These are phyloP conservation scores for Dorcus hopei DNA, from an alignment of 2,888 invertebrate genomes.

Conservation along the genomic window DNA sequence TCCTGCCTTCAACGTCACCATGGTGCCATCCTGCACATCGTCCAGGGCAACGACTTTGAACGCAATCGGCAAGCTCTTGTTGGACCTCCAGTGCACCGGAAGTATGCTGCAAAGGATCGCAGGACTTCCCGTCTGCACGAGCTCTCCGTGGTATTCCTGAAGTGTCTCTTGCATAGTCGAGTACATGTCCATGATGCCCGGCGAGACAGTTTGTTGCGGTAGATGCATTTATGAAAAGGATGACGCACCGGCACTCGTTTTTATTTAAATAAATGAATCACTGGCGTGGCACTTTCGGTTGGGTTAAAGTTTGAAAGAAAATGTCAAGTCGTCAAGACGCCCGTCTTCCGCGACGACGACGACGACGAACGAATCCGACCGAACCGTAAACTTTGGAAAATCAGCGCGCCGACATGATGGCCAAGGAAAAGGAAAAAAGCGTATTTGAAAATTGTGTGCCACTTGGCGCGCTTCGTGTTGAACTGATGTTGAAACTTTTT, in stretches of 20 bases:
- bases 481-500: slow-evolving; percentile 45
- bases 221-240: slow-evolving; percentile 61
- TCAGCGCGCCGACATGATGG: slow-evolving; percentile 1
- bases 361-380: slow-evolving; percentile 31
- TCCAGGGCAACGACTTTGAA: slow-evolving; percentile 95
- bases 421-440: background rate
- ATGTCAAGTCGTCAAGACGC: slow-evolving; percentile 40
- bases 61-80: slow-evolving; percentile 93
- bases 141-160: slow-evolving; percentile 87
- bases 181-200: slow-evolving; percentile 72
- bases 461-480: slow-evolving; percentile 28
- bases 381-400: slow-evolving; percentile 11
- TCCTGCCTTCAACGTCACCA: slow-evolving; percentile 91
- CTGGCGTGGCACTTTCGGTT: slow-evolving; percentile 8
- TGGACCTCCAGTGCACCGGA: slow-evolving; percentile 95
- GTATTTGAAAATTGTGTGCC: slow-evolving; percentile 20
- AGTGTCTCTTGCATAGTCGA: slow-evolving; percentile 73
- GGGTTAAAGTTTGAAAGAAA: slow-evolving; percentile 22
- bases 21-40: slow-evolving; percentile 90
- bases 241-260: slow-evolving; percentile 18
- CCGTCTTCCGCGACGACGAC: slow-evolving; percentile 49
- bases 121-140: slow-evolving; percentile 93
- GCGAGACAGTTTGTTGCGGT: slow-evolving; percentile 54
- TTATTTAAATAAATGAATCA: slow-evolving; percentile 7
- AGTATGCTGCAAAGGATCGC: slow-evolving; percentile 91